Evolutionary conservation across 2,888 invertebrate species (phyloP), one percentile per base, ranked within the genome.

Genomic region (Perizoma flavofasciatum): DNA sequence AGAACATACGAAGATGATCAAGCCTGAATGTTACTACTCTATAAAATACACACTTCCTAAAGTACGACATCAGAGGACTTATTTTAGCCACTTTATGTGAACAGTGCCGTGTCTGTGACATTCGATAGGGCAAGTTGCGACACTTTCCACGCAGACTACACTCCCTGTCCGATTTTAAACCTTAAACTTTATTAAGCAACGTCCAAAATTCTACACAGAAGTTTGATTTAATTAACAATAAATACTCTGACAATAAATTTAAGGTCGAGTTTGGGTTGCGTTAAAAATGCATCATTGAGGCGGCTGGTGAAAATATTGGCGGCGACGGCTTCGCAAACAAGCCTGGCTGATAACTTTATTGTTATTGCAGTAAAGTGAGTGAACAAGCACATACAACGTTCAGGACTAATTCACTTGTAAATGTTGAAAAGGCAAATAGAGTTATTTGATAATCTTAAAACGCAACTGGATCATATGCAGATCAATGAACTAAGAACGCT

Each of bases 61-160:
- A 59, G 67, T 65, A 72, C 71, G 65, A 85, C 84, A 83, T 83
- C 81, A 83, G 78, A 84, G 73, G 75, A 79, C 82, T 84, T 86
- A 88, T 85, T 88, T 88, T 83, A 88, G 84, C 78, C 79, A 80
- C 81, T 87, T 85, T 84, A 86, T 83, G 81, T 79, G 78, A 78
- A 77, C 73, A 76, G 73, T 66, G 71, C 77, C 79, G 70, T 79
- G 82, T 82, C 80, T 82, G 80, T 81, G 85, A 85, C 85, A 86
- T 83, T 85, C 78, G 81, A 86, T 84, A 83, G 81, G 73, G 77
- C 75, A 78, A 78, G 72, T 85, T 83, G 87, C 82, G 74, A 83
- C 83, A 85, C 79, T 81, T 77, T 73, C 75, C 60, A 75, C 59
- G 70, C 74, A 76, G 75, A 74, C 72, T 61, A 54, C 61, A 59